Evolutionary conservation across 2,797 vertebrate genomes (phyloP).

Genomic region (Dendrocincla fuliginosa): DNA sequence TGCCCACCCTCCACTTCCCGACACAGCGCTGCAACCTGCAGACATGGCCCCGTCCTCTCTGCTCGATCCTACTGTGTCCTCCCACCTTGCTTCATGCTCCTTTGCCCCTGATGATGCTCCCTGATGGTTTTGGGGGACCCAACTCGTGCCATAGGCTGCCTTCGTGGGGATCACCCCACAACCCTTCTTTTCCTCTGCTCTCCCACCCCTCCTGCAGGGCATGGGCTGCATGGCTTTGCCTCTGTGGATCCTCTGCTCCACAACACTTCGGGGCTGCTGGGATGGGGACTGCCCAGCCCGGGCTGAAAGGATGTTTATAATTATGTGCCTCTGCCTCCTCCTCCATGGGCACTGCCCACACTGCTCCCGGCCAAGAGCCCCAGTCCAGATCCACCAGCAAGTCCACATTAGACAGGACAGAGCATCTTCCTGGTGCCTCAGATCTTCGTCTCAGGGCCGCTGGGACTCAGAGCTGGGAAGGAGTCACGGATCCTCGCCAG

Average conservation of each 20-base stretch:
- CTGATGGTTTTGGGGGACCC: not conserved
- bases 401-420: not conserved
- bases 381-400: not conserved
- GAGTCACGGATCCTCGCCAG: constrained; percentile 86
- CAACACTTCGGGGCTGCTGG: not conserved
- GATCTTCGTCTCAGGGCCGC: constrained; percentile 81
- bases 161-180: not conserved
- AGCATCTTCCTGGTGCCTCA: constrained; percentile 16
- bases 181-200: not conserved
- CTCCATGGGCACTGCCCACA: not conserved
- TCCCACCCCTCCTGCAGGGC: fast-evolving
- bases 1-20: not conserved
- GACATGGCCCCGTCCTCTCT: fast-evolving
- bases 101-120: not conserved
- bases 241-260: not conserved
- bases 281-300: fast-evolving
- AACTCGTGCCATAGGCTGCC: not conserved
- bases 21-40: fast-evolving
- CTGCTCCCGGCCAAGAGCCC: not conserved
- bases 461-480: constrained; percentile 75
- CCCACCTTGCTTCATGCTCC: fast-evolving
- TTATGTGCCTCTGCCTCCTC: not conserved
- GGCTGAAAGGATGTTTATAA: not conserved
- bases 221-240: fast-evolving
- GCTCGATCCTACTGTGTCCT: not conserved